Conservation (phyloP, 2,888 invertebrate genomes). For the Bugulina stolonifera region DNA sequence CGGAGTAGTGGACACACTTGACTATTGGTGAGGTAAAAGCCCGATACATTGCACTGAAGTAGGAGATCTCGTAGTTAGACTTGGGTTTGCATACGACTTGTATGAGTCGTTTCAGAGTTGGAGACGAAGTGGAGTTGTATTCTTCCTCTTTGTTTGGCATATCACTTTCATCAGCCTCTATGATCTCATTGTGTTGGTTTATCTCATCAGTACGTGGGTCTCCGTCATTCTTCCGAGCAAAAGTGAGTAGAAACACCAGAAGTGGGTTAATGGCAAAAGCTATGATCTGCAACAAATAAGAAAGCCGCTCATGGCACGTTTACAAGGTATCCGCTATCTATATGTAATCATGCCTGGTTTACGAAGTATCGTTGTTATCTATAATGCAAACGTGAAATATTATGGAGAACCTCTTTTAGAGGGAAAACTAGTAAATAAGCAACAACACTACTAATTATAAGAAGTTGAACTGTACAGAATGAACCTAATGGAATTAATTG, state of each 20-base stretch:
- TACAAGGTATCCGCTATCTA: no score
- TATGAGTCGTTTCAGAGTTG: background rate
- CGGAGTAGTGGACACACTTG: constrained; percentile 23
- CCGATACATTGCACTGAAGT: constrained; percentile 1
- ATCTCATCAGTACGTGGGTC: constrained; percentile 22
- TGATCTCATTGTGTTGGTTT: no score
- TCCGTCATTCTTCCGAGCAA: constrained; percentile 8
- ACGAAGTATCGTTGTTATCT: no score
- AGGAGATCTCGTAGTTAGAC: background rate
- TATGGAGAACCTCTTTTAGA: no score
- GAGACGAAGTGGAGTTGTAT: background rate
- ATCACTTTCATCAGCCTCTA: background rate
- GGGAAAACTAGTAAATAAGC: no score
- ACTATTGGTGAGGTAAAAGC: background rate
- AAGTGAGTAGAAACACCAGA: background rate
- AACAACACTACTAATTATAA: no score
- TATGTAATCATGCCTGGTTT: no score
- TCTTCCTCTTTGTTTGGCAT: background rate
- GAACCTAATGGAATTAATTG: no score
- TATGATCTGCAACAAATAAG: constrained; percentile 16
- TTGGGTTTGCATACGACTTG: background rate
- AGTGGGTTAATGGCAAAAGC: background rate
- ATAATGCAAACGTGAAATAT: no score
- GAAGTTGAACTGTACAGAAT: no score
- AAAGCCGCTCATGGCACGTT: no score